phyloP scores from a whole-genome alignment of 2,888 invertebrate species.

The Tortricodes alternella region DNA sequence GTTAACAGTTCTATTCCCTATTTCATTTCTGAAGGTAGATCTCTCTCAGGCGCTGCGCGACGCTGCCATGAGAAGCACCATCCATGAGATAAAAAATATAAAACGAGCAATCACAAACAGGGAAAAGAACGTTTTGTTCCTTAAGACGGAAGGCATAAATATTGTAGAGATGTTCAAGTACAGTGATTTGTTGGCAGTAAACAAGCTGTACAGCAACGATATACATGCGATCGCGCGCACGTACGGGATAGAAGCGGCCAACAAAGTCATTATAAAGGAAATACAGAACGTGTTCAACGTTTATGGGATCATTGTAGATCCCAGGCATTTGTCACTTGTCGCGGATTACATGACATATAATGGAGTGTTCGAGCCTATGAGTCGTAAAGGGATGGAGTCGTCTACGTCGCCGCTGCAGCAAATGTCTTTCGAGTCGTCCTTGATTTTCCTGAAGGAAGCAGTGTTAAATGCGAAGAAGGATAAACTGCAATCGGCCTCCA shows the following conservation, averaged over 20 bases:
- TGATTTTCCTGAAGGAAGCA: constrained; percentile 92
- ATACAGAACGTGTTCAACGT: constrained; percentile 97
- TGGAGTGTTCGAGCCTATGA: constrained; percentile 94
- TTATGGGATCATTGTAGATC: constrained; percentile 98
- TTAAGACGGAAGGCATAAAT: constrained; percentile 98
- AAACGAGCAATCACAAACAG: constrained; percentile 92
- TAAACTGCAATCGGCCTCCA: constrained; percentile 91
- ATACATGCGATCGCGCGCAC: constrained; percentile 94
- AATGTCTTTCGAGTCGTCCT: constrained; percentile 98
- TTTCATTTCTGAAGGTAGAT: constrained; percentile 83
- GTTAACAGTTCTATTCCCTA: constrained; percentile 87
- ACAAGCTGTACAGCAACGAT: constrained; percentile 95
- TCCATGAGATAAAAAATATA: constrained; percentile 91
- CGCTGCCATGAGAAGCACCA: constrained; percentile 86
- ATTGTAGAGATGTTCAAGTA: constrained; percentile 95
- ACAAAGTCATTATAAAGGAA: constrained; percentile 95
- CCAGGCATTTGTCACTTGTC: constrained; percentile 94
- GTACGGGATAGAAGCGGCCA: constrained; percentile 98
- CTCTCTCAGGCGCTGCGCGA: constrained; percentile 88
- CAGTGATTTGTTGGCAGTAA: constrained; percentile 89
- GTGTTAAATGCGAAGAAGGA: constrained; percentile 88
- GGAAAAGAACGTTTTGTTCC: constrained; percentile 84
- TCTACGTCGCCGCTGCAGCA: constrained; percentile 98
- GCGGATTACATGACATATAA: constrained; percentile 99
- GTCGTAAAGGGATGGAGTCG: constrained; percentile 93